These are phyloP conservation scores for Drosophila prosaltans DNA, from an alignment of 1,140 invertebrate species.

Conservation along the genomic window DNA sequence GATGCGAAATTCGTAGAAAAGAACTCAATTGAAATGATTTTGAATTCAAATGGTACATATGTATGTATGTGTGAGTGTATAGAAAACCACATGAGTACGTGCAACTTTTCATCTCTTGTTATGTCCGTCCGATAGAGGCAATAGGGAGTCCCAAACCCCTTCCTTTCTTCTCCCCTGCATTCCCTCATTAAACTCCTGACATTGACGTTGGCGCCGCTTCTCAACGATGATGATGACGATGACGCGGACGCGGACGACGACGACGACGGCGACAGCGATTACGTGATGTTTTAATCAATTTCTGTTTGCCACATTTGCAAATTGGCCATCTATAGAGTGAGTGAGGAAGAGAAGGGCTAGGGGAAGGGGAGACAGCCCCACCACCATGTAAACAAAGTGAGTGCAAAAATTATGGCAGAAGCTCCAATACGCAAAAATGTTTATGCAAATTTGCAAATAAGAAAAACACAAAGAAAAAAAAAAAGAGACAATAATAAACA, in stretches of 20 bases:
- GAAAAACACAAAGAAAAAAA: background rate
- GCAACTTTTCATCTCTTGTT: conserved; percentile 40
- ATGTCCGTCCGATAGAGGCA: conserved; percentile 2
- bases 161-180: background rate
- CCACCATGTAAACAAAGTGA: conserved; percentile 59
- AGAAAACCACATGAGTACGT: conserved; percentile 62
- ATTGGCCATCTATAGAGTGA: conserved; percentile 11
- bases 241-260: conserved; percentile 7
- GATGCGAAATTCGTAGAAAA: conserved; percentile 57
- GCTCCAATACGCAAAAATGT: conserved; percentile 38
- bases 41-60: conserved; percentile 61
- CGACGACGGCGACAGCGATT: conserved; percentile 56
- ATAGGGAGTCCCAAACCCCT: background rate
- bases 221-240: conserved; percentile 21
- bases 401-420: conserved; percentile 60
- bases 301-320: conserved; percentile 53
- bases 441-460: conserved; percentile 62
- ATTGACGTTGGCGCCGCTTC: conserved; percentile 51
- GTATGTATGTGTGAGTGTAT: conserved; percentile 12
- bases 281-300: conserved; percentile 81
- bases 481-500: conserved; percentile 7
- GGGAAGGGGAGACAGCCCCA: background rate
- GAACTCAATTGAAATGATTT: conserved; percentile 54
- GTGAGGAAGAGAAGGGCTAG: background rate
- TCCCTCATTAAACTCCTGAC: conserved; percentile 6